Conservation (phyloP, 1,140 invertebrate genomes). For the Solenopsis fugax region DNA sequence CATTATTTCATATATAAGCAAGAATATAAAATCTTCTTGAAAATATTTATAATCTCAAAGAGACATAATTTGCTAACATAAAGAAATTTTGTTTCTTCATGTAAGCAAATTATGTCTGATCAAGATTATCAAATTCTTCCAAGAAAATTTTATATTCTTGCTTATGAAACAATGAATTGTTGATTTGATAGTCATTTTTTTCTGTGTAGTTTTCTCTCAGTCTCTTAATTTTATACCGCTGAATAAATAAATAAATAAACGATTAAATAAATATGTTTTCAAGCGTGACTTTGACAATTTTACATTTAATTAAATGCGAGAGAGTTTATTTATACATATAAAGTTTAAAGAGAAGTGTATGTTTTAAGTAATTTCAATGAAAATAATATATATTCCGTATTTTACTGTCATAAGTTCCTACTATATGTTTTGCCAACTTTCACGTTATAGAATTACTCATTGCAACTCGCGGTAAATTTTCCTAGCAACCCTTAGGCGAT, state of each 20-base stretch:
- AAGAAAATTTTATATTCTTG: too few relatives aligned
- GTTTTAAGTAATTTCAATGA: not conserved
- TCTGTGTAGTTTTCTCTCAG: too few relatives aligned
- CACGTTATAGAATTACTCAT: not conserved
- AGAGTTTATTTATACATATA: not conserved
- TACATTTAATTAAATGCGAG: not conserved
- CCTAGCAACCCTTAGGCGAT: slow-evolving; percentile 51
- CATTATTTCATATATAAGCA: too few relatives aligned
- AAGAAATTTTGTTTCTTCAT: too few relatives aligned
- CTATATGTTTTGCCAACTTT: slow-evolving; percentile 47
- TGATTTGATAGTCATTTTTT: too few relatives aligned
- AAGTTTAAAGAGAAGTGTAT: not conserved
- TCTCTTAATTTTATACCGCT: not conserved
- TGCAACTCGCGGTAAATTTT: slow-evolving; percentile 41
- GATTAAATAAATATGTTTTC: not conserved
- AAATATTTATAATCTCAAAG: too few relatives aligned
- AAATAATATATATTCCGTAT: not conserved
- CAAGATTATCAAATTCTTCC: too few relatives aligned
- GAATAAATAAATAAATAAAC: not conserved
- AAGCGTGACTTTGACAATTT: not conserved
- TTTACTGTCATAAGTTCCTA: not conserved
- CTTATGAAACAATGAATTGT: too few relatives aligned
- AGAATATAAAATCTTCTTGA: too few relatives aligned
- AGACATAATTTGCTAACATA: too few relatives aligned
- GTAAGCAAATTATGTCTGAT: too few relatives aligned